Evolutionary conservation across 2,797 vertebrate genomes (phyloP).

Genomic region (Perodicticus potto): DNA sequence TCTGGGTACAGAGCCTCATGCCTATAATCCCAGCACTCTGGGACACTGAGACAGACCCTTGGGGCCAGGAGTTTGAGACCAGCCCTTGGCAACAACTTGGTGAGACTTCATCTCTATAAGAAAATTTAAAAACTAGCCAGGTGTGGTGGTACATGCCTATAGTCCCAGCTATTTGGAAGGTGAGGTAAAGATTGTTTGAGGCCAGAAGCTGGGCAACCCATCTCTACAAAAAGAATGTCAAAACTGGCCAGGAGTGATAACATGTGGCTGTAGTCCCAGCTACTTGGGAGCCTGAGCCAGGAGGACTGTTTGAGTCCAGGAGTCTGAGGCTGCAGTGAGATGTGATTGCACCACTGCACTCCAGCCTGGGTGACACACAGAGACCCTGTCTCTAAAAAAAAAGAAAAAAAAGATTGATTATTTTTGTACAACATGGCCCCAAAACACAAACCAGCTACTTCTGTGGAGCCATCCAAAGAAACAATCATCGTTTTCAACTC

Average conservation of each 20-base stretch:
- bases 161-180: not conserved
- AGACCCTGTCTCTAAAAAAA: not conserved
- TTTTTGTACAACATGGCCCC: not conserved
- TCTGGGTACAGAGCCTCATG: not conserved
- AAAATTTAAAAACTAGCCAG: not conserved
- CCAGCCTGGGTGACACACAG: not conserved
- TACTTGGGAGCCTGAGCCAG: not conserved
- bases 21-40: not conserved
- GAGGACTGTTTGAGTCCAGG: not conserved
- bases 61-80: not conserved
- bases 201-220: not conserved
- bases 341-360: not conserved
- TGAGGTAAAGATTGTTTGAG: not conserved
- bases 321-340: not conserved
- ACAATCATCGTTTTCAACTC: not conserved
- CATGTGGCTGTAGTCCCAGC: not conserved
- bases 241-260: not conserved
- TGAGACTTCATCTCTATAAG: not conserved
- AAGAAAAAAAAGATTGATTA: not conserved
- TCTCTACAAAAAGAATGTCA: not conserved
- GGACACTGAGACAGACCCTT: not conserved
- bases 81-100: not conserved
- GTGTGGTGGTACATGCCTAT: accelerated
- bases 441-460: not conserved
- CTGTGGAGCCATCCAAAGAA: not conserved